Conservation (phyloP, 35 echinoderm and acorn worm species). For the Apostichopus japonicus region DNA sequence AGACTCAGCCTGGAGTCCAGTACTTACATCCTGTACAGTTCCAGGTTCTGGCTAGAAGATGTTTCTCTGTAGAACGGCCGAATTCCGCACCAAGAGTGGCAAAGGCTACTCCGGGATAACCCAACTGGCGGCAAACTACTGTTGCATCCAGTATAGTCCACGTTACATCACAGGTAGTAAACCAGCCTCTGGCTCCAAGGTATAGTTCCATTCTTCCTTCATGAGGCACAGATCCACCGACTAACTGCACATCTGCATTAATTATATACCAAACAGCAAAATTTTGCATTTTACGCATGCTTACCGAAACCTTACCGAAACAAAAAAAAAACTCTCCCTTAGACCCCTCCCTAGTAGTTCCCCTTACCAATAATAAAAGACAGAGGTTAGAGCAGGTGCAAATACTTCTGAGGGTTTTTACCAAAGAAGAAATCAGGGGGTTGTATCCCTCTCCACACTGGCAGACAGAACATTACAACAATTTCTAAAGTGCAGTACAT, state of each 20-base stretch:
- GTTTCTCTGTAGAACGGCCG: slow-evolving; percentile 25
- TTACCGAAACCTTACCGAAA: too few relatives aligned
- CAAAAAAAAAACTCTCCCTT: not conserved
- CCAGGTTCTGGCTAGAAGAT: slow-evolving; percentile 52
- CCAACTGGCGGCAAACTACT: slow-evolving; percentile 78
- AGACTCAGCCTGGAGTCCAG: not conserved
- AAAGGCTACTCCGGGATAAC: slow-evolving; percentile 74
- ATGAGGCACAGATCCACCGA: slow-evolving; percentile 61
- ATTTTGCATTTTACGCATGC: too few relatives aligned
- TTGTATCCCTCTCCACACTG: too few relatives aligned
- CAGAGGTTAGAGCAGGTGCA: too few relatives aligned
- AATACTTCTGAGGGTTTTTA: too few relatives aligned
- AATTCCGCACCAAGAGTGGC: slow-evolving; percentile 50
- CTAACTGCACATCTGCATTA: slow-evolving; percentile 65
- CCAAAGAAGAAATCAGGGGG: too few relatives aligned
- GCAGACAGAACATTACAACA: too few relatives aligned
- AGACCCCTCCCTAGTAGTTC: too few relatives aligned
- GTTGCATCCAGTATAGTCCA: slow-evolving; percentile 82
- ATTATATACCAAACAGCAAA: too few relatives aligned
- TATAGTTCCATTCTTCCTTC: slow-evolving; percentile 81
- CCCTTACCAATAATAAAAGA: too few relatives aligned
- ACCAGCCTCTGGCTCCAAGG: slow-evolving; percentile 75
- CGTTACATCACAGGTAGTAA: slow-evolving; percentile 68
- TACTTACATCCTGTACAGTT: slow-evolving; percentile 75
- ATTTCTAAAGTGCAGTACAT: too few relatives aligned